phyloP scores from a whole-genome alignment of 1,140 invertebrate species.

The Psix sp. region DNA sequence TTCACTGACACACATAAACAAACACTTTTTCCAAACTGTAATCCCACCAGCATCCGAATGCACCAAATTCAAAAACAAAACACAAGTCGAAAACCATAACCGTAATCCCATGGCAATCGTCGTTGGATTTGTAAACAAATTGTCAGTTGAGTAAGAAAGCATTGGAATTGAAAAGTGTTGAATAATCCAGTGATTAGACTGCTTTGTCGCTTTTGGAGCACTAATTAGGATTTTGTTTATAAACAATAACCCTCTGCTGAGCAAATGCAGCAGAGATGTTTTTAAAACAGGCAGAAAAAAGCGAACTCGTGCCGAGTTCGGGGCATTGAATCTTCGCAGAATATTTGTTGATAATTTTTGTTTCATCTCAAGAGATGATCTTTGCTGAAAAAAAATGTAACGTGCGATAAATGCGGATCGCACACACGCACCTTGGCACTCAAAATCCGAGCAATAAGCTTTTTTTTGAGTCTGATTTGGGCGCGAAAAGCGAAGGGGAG shows the following conservation, averaged over 20 bases:
- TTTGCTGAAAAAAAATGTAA: conserved; percentile 18
- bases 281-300: not conserved
- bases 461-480: conserved; percentile 23
- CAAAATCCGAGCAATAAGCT: conserved; percentile 12
- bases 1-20: conserved; percentile 15
- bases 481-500: conserved; percentile 1
- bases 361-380: not conserved
- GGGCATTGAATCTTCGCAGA: not conserved
- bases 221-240: conserved; percentile 20
- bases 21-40: conserved; percentile 15
- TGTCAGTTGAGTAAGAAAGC: too few species aligned
- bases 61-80: conserved; percentile 3
- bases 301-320: not conserved
- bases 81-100: conserved; percentile 2
- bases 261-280: not conserved
- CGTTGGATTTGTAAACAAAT: too few species aligned
- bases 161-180: too few species aligned
- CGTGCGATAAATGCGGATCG: not conserved
- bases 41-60: not conserved
- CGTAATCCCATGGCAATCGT: too few species aligned
- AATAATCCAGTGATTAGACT: too few species aligned
- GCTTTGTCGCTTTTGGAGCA: not conserved
- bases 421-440: conserved; percentile 28
- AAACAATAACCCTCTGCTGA: conserved; percentile 10
- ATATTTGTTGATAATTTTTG: too few species aligned